phyloP scores from a whole-genome alignment of 2,888 invertebrate species.

The Xylota sylvarum region DNA sequence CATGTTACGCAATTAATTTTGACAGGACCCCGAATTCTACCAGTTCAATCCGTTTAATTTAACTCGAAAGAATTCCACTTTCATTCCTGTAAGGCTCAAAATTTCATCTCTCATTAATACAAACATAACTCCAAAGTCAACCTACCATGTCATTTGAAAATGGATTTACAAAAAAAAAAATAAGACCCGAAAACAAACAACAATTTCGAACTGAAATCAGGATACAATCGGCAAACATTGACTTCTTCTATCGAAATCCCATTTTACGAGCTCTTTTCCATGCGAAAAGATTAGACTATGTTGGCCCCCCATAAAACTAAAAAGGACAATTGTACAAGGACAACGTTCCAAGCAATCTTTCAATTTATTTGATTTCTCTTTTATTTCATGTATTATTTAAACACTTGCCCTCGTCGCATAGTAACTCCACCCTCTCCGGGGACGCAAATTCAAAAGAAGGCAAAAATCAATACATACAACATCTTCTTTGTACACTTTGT shows the following conservation, averaged over 20 bases:
- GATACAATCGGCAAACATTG: constrained; percentile 24
- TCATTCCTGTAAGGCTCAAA: not conserved
- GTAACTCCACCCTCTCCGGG: not conserved
- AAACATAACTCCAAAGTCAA: not conserved
- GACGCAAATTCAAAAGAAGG: constrained; percentile 22
- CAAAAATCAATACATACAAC: constrained; percentile 35
- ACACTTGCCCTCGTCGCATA: constrained; percentile 32
- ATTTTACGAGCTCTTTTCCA: constrained; percentile 11
- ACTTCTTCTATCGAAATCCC: constrained; percentile 23
- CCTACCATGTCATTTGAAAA: not conserved
- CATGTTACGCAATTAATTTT: no score
- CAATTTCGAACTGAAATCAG: constrained; percentile 22
- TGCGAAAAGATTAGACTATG: not conserved
- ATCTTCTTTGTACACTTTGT: not conserved
- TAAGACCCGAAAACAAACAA: constrained; percentile 8
- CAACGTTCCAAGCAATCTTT: constrained; percentile 38
- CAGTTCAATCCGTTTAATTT: no score
- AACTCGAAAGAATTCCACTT: not conserved
- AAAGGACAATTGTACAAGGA: constrained; percentile 8
- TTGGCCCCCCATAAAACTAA: not conserved
- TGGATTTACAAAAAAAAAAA: constrained; percentile 1
- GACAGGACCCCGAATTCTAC: no score
- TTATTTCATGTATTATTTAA: constrained; percentile 61
- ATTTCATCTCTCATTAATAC: not conserved
- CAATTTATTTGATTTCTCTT: constrained; percentile 53